Conservation (phyloP, 2,888 invertebrate species). For the Trissolcus japonicus region DNA sequence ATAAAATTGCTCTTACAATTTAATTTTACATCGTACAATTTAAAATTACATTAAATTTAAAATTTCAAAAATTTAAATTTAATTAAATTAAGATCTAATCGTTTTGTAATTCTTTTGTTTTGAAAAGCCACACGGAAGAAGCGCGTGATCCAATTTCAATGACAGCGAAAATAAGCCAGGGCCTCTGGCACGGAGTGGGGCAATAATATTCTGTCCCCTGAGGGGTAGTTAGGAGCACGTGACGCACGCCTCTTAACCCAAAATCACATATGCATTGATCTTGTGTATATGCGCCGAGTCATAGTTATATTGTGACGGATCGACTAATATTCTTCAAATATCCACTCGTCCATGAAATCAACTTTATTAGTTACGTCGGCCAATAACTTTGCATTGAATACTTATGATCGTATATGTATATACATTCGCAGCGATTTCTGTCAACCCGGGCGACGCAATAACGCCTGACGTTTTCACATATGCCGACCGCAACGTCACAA, state of each 20-base stretch:
- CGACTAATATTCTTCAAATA: constrained; percentile 63
- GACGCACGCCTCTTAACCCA: constrained; percentile 74
- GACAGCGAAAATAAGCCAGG: constrained; percentile 47
- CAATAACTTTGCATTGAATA: constrained; percentile 58
- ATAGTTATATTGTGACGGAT: constrained; percentile 34
- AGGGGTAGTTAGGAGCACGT: constrained; percentile 73
- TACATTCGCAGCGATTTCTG: constrained; percentile 28
- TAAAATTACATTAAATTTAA: too few relatives aligned
- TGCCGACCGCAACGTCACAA: constrained; percentile 48
- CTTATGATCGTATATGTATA: constrained; percentile 42
- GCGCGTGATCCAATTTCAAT: constrained; percentile 41
- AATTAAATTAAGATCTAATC: constrained; percentile 5
- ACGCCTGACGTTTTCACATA: constrained; percentile 50
- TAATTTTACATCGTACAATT: too few relatives aligned
- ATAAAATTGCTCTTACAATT: too few relatives aligned
- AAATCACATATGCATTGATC: constrained; percentile 64
- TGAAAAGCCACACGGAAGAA: constrained; percentile 5
- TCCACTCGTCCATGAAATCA: constrained; percentile 73
- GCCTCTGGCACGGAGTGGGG: constrained; percentile 51
- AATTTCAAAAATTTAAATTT: not conserved
- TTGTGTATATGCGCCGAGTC: constrained; percentile 54
- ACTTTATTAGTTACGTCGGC: constrained; percentile 70
- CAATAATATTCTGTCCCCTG: constrained; percentile 74
- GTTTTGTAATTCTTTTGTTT: too few relatives aligned
- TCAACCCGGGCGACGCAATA: constrained; percentile 33